Evolutionary conservation across 2,797 vertebrate species (phyloP).

Genomic region (Botia almorhae): DNA sequence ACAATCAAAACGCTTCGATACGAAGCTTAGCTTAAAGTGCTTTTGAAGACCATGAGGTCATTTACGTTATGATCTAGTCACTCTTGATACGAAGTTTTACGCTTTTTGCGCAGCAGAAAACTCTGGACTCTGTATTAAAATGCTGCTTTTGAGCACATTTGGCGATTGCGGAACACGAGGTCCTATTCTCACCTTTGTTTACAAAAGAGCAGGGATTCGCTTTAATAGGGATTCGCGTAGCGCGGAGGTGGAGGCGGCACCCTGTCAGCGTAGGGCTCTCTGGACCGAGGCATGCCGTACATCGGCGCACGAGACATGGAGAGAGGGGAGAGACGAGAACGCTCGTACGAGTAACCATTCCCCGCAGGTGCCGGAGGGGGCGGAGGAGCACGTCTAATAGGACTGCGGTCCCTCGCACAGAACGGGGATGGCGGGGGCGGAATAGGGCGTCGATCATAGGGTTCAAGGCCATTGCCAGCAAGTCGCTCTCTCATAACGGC

Average conservation of each 20-base stretch:
- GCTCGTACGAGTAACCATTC: conserved; percentile 92
- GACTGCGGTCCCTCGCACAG: conserved; percentile 91
- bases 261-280: conserved; percentile 87
- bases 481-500: conserved; percentile 83
- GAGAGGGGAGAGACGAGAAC: conserved; percentile 86
- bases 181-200: conserved; percentile 79
- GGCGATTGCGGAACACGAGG: conserved; percentile 19
- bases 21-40: conserved; percentile 11
- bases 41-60: conserved; percentile 4
- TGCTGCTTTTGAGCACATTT: not conserved
- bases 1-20: conserved; percentile 36
- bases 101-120: conserved; percentile 5
- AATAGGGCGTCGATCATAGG: conserved; percentile 88
- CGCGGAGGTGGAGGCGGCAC: conserved; percentile 79
- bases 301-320: conserved; percentile 81
- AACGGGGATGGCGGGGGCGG: conserved; percentile 83
- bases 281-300: conserved; percentile 87
- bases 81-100: conserved; percentile 40
- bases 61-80: conserved; percentile 17
- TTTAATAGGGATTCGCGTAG: conserved; percentile 78
- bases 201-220: conserved; percentile 64
- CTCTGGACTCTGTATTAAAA: not conserved
- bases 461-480: conserved; percentile 80
- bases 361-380: conserved; percentile 74
- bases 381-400: conserved; percentile 82